phyloP scores from a whole-genome alignment of 1,140 invertebrate genomes.

The Pissodes strobi region DNA sequence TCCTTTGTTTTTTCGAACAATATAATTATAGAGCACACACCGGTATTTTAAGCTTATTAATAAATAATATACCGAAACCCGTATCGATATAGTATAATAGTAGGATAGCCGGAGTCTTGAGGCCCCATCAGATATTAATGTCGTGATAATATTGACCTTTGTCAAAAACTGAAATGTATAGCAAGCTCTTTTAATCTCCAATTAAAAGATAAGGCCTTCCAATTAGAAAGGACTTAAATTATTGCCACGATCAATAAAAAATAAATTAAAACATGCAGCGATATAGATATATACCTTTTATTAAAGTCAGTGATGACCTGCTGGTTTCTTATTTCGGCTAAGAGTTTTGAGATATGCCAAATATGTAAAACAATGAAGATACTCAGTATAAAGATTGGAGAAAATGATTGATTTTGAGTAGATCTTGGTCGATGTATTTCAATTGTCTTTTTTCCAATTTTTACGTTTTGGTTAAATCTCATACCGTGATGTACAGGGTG shows the following conservation, averaged over 20 bases:
- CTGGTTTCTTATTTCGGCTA: neutral
- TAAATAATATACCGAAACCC: slow-evolving; percentile 12
- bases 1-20: slow-evolving; percentile 1
- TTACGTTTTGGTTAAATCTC: too few relatives aligned
- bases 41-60: slow-evolving; percentile 23
- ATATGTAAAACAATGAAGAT: neutral
- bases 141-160: slow-evolving; percentile 34
- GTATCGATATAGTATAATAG: slow-evolving; percentile 28
- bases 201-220: slow-evolving; percentile 29
- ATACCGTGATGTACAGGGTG: too few relatives aligned
- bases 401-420: too few relatives aligned
- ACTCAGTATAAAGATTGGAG: neutral
- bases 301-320: neutral
- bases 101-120: slow-evolving; percentile 16
- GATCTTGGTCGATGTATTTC: too few relatives aligned
- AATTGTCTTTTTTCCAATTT: too few relatives aligned
- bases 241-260: slow-evolving; percentile 27
- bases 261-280: slow-evolving; percentile 17
- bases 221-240: slow-evolving; percentile 22
- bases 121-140: slow-evolving; percentile 23
- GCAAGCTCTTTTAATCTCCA: slow-evolving; percentile 28
- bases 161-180: slow-evolving; percentile 34
- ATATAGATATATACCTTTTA: neutral
- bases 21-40: slow-evolving; percentile 22
- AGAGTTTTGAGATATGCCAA: too few relatives aligned